Evolutionary conservation across 53 echinoderm and acorn worm species (phyloP).

Genomic region (Apostichopus leukothele): DNA sequence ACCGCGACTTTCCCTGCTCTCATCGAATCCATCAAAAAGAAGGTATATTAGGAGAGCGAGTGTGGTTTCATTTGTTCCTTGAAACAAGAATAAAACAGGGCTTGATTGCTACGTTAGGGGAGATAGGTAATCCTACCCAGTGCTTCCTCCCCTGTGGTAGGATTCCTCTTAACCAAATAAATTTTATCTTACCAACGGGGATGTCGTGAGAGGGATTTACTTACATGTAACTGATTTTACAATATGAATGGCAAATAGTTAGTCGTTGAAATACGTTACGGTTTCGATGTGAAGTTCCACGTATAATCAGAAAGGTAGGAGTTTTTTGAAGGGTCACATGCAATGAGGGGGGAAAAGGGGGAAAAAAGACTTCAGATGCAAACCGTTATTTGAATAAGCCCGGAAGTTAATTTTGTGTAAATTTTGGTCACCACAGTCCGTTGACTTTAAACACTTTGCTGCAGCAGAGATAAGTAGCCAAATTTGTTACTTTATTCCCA

Average conservation of each 20-base stretch:
- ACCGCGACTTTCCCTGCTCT: not conserved
- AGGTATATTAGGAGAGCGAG: not conserved
- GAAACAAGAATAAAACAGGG: conserved; percentile 8
- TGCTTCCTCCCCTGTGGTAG: conserved; percentile 1
- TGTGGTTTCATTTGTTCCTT: not conserved
- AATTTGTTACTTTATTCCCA: too few relatives aligned
- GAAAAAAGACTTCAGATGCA: too few relatives aligned
- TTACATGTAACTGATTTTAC: not conserved
- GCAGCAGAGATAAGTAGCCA: too few relatives aligned
- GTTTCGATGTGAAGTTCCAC: not conserved
- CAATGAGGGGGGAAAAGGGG: too few relatives aligned
- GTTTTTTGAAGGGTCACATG: not conserved
- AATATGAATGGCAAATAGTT: not conserved
- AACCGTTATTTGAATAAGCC: too few relatives aligned
- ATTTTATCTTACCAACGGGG: not conserved
- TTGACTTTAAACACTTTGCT: too few relatives aligned
- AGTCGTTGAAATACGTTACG: not conserved
- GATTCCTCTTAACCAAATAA: conserved; percentile 11
- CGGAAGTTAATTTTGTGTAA: too few relatives aligned
- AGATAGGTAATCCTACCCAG: not conserved
- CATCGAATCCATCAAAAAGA: not conserved
- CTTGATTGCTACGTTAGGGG: conserved; percentile 17
- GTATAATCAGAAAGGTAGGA: not conserved
- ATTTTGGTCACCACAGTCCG: too few relatives aligned
- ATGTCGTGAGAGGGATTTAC: not conserved